A percentile compares a stretch with the other conserved stretches of the same genome.
phyloP scores from a whole-genome alignment of 2,113 vertebrate genomes.

The Cricetomys ansorgei region DNA sequence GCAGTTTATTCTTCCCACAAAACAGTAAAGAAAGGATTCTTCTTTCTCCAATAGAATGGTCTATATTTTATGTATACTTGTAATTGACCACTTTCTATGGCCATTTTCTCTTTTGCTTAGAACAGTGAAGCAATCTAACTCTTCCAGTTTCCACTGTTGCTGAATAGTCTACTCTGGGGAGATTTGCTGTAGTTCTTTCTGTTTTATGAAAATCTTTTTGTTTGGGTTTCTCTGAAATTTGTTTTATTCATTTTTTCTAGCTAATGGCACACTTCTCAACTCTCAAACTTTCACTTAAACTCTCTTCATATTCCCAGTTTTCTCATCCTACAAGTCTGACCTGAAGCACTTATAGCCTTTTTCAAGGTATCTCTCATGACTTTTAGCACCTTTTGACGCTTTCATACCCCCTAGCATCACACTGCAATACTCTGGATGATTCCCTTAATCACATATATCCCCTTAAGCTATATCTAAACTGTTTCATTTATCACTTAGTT shows the following conservation, averaged over 20 bases:
- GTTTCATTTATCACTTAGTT: background rate
- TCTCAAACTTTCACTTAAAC: background rate
- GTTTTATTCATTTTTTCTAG: background rate
- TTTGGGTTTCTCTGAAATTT: background rate
- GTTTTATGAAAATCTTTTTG: background rate
- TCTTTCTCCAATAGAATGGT: background rate
- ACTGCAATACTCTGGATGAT: background rate
- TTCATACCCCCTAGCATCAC: background rate
- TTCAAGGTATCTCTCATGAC: background rate
- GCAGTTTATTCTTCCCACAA: background rate
- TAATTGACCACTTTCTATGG: background rate
- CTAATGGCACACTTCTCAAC: background rate
- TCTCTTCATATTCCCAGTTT: background rate
- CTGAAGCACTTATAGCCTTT: background rate
- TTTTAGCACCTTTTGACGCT: background rate
- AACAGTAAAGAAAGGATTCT: background rate
- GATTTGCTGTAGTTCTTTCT: background rate
- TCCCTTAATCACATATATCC: background rate
- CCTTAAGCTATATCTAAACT: background rate
- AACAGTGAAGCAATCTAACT: background rate
- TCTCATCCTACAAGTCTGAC: background rate
- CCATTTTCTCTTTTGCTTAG: background rate
- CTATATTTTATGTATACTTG: background rate
- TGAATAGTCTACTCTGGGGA: background rate
- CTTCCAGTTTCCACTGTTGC: background rate